phyloP scores from a whole-genome alignment of 53 echinoderm and acorn worm species.

The Mesocentrotus franciscanus region DNA sequence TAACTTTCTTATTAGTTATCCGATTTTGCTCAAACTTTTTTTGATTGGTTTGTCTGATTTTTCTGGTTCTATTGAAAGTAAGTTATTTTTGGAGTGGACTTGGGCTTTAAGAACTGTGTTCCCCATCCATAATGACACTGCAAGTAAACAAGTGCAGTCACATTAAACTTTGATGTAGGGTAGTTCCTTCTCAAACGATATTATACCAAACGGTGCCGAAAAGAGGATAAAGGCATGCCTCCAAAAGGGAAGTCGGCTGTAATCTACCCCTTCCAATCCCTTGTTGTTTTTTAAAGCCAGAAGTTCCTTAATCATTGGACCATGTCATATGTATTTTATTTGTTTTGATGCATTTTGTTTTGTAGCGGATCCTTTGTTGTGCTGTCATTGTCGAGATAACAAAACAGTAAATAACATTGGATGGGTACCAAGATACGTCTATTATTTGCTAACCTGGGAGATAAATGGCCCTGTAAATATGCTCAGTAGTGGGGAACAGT shows the following conservation, averaged over 20 bases:
- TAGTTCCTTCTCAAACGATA: not conserved
- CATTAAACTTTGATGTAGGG: not conserved
- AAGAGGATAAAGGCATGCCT: not conserved
- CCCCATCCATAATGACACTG: not conserved
- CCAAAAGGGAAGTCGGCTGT: not conserved
- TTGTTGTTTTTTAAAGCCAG: not conserved
- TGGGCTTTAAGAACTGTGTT: not conserved
- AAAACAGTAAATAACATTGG: not conserved
- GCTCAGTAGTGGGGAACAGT: not conserved
- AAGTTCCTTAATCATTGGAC: not conserved
- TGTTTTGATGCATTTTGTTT: not conserved
- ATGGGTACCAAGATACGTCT: not conserved
- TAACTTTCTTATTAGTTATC: no score
- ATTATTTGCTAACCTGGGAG: constrained; percentile 38
- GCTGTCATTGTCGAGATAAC: not conserved
- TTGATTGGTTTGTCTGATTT: no score
- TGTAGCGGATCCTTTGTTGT: not conserved
- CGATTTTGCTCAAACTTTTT: no score
- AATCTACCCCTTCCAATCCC: not conserved
- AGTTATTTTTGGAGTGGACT: no score
- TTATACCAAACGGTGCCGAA: not conserved
- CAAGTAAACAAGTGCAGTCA: not conserved
- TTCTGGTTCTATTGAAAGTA: no score
- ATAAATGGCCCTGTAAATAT: constrained; percentile 15
- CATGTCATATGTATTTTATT: not conserved